Percentiles rank a stretch among this genome's conserved stretches.
Conservation (phyloP, 1,140 invertebrate genomes). For the Drosophila pallidifrons region DNA sequence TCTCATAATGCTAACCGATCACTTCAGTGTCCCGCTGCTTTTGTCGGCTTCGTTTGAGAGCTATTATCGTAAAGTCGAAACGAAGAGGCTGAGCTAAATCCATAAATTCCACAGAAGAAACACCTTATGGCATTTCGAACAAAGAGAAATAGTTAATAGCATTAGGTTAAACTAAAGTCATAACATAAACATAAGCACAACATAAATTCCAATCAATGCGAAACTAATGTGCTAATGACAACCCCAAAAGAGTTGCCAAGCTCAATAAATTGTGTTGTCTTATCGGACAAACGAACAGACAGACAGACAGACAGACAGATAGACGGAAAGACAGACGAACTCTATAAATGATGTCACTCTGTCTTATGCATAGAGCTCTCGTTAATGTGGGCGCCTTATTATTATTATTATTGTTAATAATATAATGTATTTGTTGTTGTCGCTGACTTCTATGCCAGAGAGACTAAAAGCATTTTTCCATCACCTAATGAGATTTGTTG, state of each 20-base stretch:
- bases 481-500: slow-evolving; percentile 44
- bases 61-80: slow-evolving; percentile 7
- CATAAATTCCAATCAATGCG: slow-evolving; percentile 73
- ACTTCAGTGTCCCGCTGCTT: too few species aligned
- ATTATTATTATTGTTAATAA: slow-evolving; percentile 19
- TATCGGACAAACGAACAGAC: not conserved
- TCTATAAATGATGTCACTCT: slow-evolving; percentile 74
- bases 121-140: slow-evolving; percentile 2
- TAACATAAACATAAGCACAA: slow-evolving; percentile 68
- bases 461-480: slow-evolving; percentile 73
- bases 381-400: slow-evolving; percentile 60
- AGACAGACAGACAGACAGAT: not conserved
- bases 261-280: slow-evolving; percentile 42
- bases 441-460: slow-evolving; percentile 32
- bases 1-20: too few species aligned
- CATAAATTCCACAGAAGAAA: slow-evolving; percentile 20
- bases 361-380: slow-evolving; percentile 41
- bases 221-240: slow-evolving; percentile 57
- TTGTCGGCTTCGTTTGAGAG: not conserved
- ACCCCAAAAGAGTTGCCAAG: slow-evolving; percentile 50
- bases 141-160: slow-evolving; percentile 36
- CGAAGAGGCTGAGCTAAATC: slow-evolving; percentile 24
- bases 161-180: slow-evolving; percentile 58
- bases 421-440: slow-evolving; percentile 5
- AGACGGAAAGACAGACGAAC: not conserved